Percentiles rank a stretch among this genome's conserved stretches.
These are phyloP conservation scores for Esox niger DNA, from an alignment of 2,113 vertebrate genomes.

Conservation along the genomic window DNA sequence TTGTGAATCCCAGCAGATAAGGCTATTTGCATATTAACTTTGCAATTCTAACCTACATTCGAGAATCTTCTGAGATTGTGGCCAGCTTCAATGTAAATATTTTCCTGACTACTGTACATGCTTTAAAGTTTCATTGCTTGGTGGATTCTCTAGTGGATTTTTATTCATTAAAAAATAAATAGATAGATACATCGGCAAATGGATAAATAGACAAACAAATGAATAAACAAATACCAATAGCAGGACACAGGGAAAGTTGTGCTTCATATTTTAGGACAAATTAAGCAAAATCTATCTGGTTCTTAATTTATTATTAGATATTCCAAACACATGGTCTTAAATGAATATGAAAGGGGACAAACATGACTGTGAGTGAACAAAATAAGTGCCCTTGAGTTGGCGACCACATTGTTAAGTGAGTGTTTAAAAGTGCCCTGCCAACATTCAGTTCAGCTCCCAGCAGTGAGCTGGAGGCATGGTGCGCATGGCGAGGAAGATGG, in stretches of 20 bases:
- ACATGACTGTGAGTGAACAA: conserved; percentile 45
- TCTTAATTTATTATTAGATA: conserved; percentile 48
- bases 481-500: no score
- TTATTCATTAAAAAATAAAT: conserved; percentile 73
- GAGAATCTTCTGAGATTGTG: conserved; percentile 86
- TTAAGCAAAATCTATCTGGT: conserved; percentile 38
- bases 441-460: conserved; percentile 10
- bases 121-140: conserved; percentile 66
- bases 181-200: conserved; percentile 60
- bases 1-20: conserved; percentile 99
- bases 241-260: conserved; percentile 28
- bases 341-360: conserved; percentile 51
- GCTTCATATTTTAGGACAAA: conserved; percentile 30
- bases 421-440: conserved; percentile 28
- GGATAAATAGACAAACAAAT: conserved; percentile 29
- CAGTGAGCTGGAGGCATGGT: conserved; percentile 9
- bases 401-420: conserved; percentile 32
- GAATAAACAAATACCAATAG: conserved; percentile 37
- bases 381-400: conserved; percentile 35
- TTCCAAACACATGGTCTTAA: conserved; percentile 42
- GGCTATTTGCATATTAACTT: conserved; percentile 98
- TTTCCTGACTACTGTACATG: conserved; percentile 71
- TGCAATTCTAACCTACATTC: conserved; percentile 97
- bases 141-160: conserved; percentile 62
- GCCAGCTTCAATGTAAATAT: conserved; percentile 92